phyloP scores from a whole-genome alignment of 2,113 vertebrate species.

The Etia nguti region DNA sequence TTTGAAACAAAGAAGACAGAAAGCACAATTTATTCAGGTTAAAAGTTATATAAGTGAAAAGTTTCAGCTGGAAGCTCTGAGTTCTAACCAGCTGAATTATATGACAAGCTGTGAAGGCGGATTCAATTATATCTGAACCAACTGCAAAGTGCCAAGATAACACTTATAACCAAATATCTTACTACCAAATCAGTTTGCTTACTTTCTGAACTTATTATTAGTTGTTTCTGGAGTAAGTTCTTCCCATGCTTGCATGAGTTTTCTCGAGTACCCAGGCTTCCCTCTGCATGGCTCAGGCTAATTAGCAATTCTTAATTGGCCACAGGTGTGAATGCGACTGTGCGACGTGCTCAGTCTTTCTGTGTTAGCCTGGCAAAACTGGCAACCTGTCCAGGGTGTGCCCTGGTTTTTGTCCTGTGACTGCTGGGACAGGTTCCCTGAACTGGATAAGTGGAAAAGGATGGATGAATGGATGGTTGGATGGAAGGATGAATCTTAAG shows the following conservation, averaged over 20 bases:
- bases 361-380: not conserved
- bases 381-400: not conserved
- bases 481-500: not conserved
- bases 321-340: not conserved
- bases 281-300: not conserved
- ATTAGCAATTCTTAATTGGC: not conserved
- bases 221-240: fast-evolving
- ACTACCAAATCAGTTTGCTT: not conserved
- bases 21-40: not conserved
- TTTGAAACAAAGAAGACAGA: not conserved
- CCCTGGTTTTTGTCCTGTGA: not conserved
- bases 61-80: not conserved
- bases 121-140: not conserved
- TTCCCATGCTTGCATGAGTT: not conserved
- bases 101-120: not conserved
- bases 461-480: fast-evolving
- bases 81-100: not conserved
- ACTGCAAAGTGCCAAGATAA: not conserved
- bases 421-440: fast-evolving
- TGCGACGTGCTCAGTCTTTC: fast-evolving
- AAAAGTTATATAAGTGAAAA: not conserved
- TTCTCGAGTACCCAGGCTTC: not conserved
- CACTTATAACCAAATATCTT: not conserved
- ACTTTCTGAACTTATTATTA: not conserved
- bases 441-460: not conserved